phyloP scores from a whole-genome alignment of 2,888 invertebrate species.

The Metellina segmentata region DNA sequence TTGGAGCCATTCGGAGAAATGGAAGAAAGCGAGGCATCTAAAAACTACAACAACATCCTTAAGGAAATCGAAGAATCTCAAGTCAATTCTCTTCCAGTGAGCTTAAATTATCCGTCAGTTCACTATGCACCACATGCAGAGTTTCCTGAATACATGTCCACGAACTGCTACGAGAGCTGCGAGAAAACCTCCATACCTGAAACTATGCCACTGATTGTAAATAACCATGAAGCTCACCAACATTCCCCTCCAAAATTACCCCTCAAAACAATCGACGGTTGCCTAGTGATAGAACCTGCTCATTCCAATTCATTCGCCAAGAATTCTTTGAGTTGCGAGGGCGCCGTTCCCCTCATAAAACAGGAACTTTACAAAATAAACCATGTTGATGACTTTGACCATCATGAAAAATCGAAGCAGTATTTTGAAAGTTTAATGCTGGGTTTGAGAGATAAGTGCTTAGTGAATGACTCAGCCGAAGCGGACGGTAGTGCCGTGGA shows the following conservation, averaged over 20 bases:
- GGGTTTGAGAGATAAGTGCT: constrained; percentile 10
- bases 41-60: constrained; percentile 42
- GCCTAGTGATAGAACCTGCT: constrained; percentile 55
- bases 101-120: not conserved
- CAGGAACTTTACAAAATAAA: constrained; percentile 15
- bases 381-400: not conserved
- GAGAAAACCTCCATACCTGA: not conserved
- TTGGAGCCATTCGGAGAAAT: not conserved
- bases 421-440: constrained; percentile 20
- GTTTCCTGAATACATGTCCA: constrained; percentile 15
- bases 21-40: constrained; percentile 52
- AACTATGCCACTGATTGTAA: constrained; percentile 17
- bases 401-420: constrained; percentile 3
- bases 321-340: constrained; percentile 41
- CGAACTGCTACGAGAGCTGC: constrained; percentile 8
- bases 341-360: constrained; percentile 54
- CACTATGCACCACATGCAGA: constrained; percentile 8
- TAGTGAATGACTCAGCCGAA: not conserved
- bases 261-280: constrained; percentile 34
- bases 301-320: constrained; percentile 60
- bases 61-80: constrained; percentile 57
- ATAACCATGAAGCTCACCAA: constrained; percentile 65
- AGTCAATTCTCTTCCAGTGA: not conserved
- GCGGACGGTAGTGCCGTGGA: constrained; percentile 12
- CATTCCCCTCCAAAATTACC: constrained; percentile 60